Conservation (phyloP, 2,797 vertebrate genomes). For the Tinamus major region DNA sequence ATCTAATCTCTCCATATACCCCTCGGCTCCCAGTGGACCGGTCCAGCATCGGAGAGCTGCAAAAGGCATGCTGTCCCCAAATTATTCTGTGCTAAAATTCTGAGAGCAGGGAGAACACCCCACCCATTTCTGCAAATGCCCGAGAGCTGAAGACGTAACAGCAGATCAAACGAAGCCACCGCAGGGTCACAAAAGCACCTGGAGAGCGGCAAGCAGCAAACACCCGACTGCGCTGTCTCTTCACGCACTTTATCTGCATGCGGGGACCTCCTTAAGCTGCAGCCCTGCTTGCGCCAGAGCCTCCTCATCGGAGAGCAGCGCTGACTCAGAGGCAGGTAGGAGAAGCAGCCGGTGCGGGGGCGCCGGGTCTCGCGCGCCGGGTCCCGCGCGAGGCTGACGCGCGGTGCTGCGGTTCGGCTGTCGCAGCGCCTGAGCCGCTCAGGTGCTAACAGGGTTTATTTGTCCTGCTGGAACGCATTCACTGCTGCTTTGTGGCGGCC, state of each 20-base stretch:
- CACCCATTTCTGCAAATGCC: rapidly evolving
- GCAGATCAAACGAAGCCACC: too few species aligned
- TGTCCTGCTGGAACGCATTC: constrained; percentile 44
- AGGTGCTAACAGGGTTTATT: constrained; percentile 31
- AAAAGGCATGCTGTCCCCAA: rapidly evolving
- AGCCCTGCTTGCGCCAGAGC: not conserved
- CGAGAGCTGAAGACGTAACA: rapidly evolving
- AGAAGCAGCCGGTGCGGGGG: rapidly evolving
- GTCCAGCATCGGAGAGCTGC: rapidly evolving
- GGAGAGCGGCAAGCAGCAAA: not conserved
- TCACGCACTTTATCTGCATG: rapidly evolving
- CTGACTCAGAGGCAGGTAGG: not conserved
- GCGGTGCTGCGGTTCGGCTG: not conserved
- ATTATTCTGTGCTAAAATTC: rapidly evolving
- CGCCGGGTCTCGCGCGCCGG: not conserved
- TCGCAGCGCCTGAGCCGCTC: rapidly evolving
- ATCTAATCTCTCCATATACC: rapidly evolving
- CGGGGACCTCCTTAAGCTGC: not conserved
- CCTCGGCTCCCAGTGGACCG: not conserved
- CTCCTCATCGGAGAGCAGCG: not conserved
- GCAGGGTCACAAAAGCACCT: rapidly evolving
- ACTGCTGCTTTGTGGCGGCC: not conserved
- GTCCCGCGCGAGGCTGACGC: not conserved
- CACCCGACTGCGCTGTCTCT: rapidly evolving
- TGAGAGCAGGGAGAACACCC: not conserved